Evolutionary conservation across 2,797 vertebrate species (phyloP), one percentile per base, ranked within the genome.

Genomic region (Valencia hispanica): DNA sequence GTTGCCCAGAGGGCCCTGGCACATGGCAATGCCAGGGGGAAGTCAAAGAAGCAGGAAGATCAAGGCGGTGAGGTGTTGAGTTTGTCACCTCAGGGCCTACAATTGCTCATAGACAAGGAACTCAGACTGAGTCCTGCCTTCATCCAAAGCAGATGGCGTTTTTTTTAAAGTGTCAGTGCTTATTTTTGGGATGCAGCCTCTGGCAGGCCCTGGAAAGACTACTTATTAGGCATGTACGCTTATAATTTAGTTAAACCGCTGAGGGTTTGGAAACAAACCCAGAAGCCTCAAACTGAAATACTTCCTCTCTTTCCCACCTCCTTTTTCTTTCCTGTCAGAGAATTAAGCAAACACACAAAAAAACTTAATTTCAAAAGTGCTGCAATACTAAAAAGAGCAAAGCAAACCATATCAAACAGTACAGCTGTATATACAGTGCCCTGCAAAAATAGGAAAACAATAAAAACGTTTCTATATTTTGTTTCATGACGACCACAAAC

Each of bases 71-170:
- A 94, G 88, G 93, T 94, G 93, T 93, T 92, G 85, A 89, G 92
- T 93, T 92, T 94, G 92, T 95, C 93, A 95, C 94, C 92, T 91
- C 81, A 27, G 91, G 91, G 91, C 88, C 84, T 87, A 79, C 87
- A 87, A 86, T 82, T 86, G 88, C 87, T 87, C 86, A 80, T 75
- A 86, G 79, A 87, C 81, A 86, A 81, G 83, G 85, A 27, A 74
- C 80, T 20, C 84, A 79, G 88, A 91, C 82, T 86, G 71, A 81
- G 78, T 74, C 83, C 79, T 78, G 75, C 85, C 90, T 85, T 94
- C 92, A 93, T 94, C 93, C 79, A 93, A 93, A 95, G 89, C 94
- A 94, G 94, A 95, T 94, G 94, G 91, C 84, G 79, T 92, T 91
- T 90, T n/a, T 90, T 88, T 87, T 90, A 90, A 91, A 91, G 90